Base-by-base conservation (phyloP, 2,888 invertebrate genomes). In the Thymelicus sylvestris region DNA sequence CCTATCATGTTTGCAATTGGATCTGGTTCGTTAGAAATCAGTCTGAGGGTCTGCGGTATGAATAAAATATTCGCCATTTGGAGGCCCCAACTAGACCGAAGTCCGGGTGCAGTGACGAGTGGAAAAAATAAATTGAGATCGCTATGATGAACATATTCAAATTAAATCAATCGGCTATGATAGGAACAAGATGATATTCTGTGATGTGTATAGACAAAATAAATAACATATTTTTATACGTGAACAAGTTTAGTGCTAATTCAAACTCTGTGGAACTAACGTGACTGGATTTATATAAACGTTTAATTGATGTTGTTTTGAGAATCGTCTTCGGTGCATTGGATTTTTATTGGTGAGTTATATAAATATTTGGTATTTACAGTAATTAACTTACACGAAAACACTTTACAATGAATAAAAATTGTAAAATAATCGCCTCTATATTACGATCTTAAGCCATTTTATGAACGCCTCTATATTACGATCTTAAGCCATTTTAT, bases 1-100 rank as follows among this genome's bases (percentile, higher is more conserved):
- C 84, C 89, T 88, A 92, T 90, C 85, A 92, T 92, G 92, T 83
- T 86, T 80, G 80, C 89, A 88, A 92, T 93, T 92, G 90, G 91
- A 86, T 83, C 84, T 87, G 90, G 84, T 84, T 83, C 83, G 88
- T 88, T 89, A 83, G 78, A 83, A 85, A 86, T 89, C 82, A 83
- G 80, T 84, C 81, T 82, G 83, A 89, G 89, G 91, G 89, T 87
- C 83, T 83, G 83, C 83, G 87, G 83, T 80, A 90, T 90, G 89
- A 88, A 87, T 89, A 88, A 91, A 88, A 89, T 87, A 85, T 79
- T 79, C 78, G 83, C 83, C 79, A 82, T 86, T 86, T 86, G 83
- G 84, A 85, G 85, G 78, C 83, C 79, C 78, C 85, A 80, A 84
- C 79, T 83, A 83, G 79, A 85, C 80, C 81, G 81, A 86, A 86